Base-by-base conservation (phyloP, 2,888 invertebrate genomes). In the Aporophyla lueneburgensis region DNA sequence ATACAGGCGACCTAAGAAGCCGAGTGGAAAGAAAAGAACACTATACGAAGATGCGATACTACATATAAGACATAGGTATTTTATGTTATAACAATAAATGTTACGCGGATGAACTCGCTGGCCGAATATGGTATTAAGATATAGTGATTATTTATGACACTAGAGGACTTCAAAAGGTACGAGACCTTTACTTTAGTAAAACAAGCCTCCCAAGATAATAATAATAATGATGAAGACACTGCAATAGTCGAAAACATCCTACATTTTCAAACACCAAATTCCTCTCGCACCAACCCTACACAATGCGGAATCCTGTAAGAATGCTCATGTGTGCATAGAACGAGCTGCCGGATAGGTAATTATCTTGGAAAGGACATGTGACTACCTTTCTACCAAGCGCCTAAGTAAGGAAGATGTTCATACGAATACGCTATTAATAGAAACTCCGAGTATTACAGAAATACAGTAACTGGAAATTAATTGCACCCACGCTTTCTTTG, bases 341-440 rank as follows among this genome's bases (percentile, higher is more conserved):
- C 72, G 58, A 65, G 67, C 78, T 80, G 71, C 77, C 80, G 81
- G 80, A 78, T 86, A 78, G 66, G 76, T 78, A 87, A 87, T 87
- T 87, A 87, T 76, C 86, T 87, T 65, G 66, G 21, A 80, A 84
- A 87, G 88, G 86, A 84, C 77, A 81, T 69, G 86, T 56, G 51
- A 81, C 77, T 78, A 59, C 80, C 84, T 84, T 86, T 84, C 86
- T 85, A 82, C 74, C 58, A 59, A 76, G 62, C 19, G 54, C 72
- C 80, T 65, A 53, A 84, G 53, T 77, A 70, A 83, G 76, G 77
- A 71, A 83, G 74, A 84, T 72, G 65, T 81, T 80, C 75, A 73
- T 62, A 81, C 53, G 71, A 86, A 85, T 69, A 51, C 62, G 2
- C 40, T 87, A 86, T 80, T 74, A 77, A 80, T 81, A 86, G 86